These are phyloP conservation scores for Palloptera scutellata DNA, from an alignment of 2,888 invertebrate species.

Conservation along the genomic window DNA sequence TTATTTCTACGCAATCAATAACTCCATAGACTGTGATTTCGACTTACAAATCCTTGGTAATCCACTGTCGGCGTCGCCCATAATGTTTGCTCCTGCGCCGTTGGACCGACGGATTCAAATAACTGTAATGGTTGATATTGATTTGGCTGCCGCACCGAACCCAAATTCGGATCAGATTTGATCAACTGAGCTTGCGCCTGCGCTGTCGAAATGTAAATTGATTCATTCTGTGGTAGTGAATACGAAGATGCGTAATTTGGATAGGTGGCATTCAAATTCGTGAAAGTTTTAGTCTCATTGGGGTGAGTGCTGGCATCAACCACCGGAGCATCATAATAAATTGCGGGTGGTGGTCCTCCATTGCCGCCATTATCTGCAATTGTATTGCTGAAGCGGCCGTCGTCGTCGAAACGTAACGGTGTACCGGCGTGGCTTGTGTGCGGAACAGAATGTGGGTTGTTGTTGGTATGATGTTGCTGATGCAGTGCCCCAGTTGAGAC, in stretches of 20 bases:
- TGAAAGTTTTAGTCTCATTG: constrained; percentile 61
- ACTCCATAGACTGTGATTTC: too few species aligned
- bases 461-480: constrained; percentile 28
- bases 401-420: constrained; percentile 42
- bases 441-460: constrained; percentile 29
- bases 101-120: constrained; percentile 51
- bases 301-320: constrained; percentile 53
- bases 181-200: constrained; percentile 53
- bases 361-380: constrained; percentile 42
- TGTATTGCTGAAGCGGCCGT: constrained; percentile 44
- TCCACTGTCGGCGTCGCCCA: constrained; percentile 52
- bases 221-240: constrained; percentile 48
- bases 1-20: not conserved
- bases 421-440: constrained; percentile 35
- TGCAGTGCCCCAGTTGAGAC: constrained; percentile 46
- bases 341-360: constrained; percentile 43
- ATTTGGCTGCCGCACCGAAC: constrained; percentile 53
- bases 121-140: constrained; percentile 53
- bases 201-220: constrained; percentile 54
- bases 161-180: constrained; percentile 60
- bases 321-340: constrained; percentile 53
- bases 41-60: constrained; percentile 57
- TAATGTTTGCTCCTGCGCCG: constrained; percentile 49
- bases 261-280: constrained; percentile 57
- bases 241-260: constrained; percentile 53